Evolutionary conservation across 2,797 vertebrate genomes (phyloP), one percentile per base, ranked within the genome.

Genomic region (Phrynocephalus guinanensis): DNA sequence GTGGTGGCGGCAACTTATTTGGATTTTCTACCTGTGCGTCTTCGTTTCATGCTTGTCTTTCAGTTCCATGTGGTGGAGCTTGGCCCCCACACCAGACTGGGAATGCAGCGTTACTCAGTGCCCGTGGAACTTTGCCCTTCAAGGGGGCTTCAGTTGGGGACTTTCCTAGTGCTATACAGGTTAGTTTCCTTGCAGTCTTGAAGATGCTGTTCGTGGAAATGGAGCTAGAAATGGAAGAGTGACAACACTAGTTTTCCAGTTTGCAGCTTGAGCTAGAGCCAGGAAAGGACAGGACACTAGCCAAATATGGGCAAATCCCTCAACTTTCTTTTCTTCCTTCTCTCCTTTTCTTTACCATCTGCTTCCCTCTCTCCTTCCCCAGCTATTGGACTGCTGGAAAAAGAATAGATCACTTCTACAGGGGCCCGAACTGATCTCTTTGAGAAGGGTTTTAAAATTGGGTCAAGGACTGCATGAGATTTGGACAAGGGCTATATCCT

Each of bases 61-160:
- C 56, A 88, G 79, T 80, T 88, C 48, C 78, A 85, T 85, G 87
- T 85, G 16, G 71, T 81, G 2, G 87, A 88, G 78, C 60, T 76
- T 22, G 87, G 87, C 6, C 83, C 6, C 83, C 83, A 75, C 83
- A 88, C 15, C 87, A 88, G 24, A 38, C 48, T 20, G 77, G 78
- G 48, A 80, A 85, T 56, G 78, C 30, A 16, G 87, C 71, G 24
- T 30, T 84, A 10, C 83, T 88, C 30, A 85, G 78, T 81, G 78
- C 83, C 16, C 44, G 60, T n/a, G 78, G 83, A 22, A 81, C 33
- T 30, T 81, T 88, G 78, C 24, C 78, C 8, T 88, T 85, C 71
- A 85, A 85, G 48, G 78, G 44, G 30, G 24, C 71, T 70, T 79
- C 18, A 3, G 6, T 50, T 24, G 83, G 48, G 60, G 78, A 68